Evolutionary conservation across 2,888 invertebrate genomes (phyloP).

Genomic region (Nycteola revayana): DNA sequence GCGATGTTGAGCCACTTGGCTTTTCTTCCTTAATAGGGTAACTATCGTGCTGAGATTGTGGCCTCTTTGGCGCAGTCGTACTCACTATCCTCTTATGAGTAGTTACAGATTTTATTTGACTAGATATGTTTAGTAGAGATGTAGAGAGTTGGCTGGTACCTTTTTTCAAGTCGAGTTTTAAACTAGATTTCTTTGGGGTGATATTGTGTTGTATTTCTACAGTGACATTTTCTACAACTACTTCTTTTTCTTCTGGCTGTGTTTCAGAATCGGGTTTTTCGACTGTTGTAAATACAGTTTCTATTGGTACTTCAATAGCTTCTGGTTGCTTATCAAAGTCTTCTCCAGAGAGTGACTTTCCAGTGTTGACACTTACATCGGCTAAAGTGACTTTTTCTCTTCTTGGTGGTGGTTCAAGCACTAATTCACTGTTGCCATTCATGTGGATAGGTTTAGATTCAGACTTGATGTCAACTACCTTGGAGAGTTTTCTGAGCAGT

Average conservation of each 20-base stretch:
- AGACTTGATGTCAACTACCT: constrained; percentile 72
- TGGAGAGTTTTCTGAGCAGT: constrained; percentile 66
- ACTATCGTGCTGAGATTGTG: constrained; percentile 51
- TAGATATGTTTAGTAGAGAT: constrained; percentile 72
- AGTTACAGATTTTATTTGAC: constrained; percentile 76
- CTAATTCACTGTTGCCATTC: constrained; percentile 62
- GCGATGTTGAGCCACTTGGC: constrained; percentile 46
- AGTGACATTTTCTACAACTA: constrained; percentile 71
- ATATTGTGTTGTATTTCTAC: constrained; percentile 77
- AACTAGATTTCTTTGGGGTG: constrained; percentile 73
- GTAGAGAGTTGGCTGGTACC: constrained; percentile 70
- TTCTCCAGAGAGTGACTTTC: constrained; percentile 62
- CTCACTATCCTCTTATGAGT: constrained; percentile 74
- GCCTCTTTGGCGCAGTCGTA: constrained; percentile 69
- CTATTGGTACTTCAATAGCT: constrained; percentile 19
- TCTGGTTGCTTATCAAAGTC: constrained; percentile 41
- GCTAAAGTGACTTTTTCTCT: constrained; percentile 59
- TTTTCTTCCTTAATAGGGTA: constrained; percentile 54
- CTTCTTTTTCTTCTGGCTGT: constrained; percentile 49
- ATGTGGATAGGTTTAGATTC: constrained; percentile 58
- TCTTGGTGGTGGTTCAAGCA: constrained; percentile 45
- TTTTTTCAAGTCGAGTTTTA: constrained; percentile 71
- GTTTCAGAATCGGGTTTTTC: constrained; percentile 24
- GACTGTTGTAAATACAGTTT: constrained; percentile 26
- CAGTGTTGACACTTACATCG: constrained; percentile 70